Conservation (phyloP, 2,888 invertebrate genomes). For the Drosophila ezoana region DNA sequence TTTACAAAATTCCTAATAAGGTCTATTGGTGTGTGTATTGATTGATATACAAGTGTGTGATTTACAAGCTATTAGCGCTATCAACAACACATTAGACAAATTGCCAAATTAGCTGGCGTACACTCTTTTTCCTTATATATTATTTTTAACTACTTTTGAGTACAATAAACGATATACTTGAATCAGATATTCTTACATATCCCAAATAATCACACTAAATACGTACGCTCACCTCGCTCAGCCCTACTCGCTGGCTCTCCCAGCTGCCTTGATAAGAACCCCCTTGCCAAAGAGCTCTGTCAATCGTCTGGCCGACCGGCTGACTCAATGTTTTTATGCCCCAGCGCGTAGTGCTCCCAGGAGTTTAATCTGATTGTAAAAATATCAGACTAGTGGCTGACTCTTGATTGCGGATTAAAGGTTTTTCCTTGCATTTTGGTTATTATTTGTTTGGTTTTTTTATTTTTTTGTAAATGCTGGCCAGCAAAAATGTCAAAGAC, state of each 20-base stretch:
- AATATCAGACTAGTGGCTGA: background rate
- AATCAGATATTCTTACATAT: constrained; percentile 26
- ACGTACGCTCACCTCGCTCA: constrained; percentile 28
- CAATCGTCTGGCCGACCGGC: constrained; percentile 29
- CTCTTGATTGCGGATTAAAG: constrained; percentile 32
- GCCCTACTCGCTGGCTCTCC: constrained; percentile 7
- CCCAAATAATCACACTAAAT: constrained; percentile 27
- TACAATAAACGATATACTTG: constrained; percentile 13
- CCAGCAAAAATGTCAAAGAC: constrained; percentile 49
- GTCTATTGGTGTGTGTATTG: constrained; percentile 16
- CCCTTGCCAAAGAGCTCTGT: constrained; percentile 9
- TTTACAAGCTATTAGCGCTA: constrained; percentile 77
- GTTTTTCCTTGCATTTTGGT: no score
- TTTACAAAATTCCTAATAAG: background rate
- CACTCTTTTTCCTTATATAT: constrained; percentile 2
- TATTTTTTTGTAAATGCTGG: background rate
- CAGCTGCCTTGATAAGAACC: constrained; percentile 35
- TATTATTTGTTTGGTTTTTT: no score
- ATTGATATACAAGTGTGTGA: constrained; percentile 59
- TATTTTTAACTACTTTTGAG: constrained; percentile 5
- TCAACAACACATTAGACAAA: constrained; percentile 79
- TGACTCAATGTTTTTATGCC: constrained; percentile 32
- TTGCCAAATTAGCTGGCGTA: constrained; percentile 75
- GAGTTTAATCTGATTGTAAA: constrained; percentile 61
- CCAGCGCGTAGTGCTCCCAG: constrained; percentile 19